Conservation (phyloP, 2,113 vertebrate genomes). For the Brachyhypopomus occidentalis region DNA sequence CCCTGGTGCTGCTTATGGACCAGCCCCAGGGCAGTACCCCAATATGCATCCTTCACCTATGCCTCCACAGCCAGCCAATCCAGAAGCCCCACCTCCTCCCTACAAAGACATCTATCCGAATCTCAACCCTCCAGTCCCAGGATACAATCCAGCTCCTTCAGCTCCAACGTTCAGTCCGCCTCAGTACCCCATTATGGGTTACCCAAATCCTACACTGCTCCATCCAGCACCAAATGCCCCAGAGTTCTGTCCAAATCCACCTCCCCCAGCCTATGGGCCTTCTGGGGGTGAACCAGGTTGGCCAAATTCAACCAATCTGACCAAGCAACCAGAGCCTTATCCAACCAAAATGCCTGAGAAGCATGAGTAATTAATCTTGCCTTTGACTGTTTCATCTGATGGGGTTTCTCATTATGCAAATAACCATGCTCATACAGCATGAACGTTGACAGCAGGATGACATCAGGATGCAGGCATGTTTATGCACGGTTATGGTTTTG, state of each 20-base stretch:
- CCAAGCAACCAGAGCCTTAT: constrained; percentile 25
- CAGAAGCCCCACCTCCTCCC: constrained; percentile 45
- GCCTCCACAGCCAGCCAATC: constrained; percentile 31
- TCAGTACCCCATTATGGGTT: constrained; percentile 3
- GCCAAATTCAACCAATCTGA: constrained; percentile 17
- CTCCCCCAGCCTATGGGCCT: constrained; percentile 29
- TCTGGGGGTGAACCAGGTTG: neutral
- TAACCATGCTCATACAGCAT: too few relatives aligned
- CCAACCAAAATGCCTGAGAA: constrained; percentile 32
- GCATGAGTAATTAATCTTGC: neutral
- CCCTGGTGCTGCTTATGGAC: neutral
- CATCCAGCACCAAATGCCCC: constrained; percentile 47
- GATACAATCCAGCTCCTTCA: constrained; percentile 32
- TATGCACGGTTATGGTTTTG: too few relatives aligned
- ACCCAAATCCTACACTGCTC: constrained; percentile 14
- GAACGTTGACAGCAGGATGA: neutral
- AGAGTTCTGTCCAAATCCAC: constrained; percentile 22
- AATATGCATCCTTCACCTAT: constrained; percentile 35
- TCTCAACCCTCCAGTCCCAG: constrained; percentile 11
- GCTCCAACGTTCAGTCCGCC: constrained; percentile 56
- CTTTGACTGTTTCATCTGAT: neutral
- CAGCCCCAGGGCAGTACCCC: constrained; percentile 29
- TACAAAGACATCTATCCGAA: constrained; percentile 22
- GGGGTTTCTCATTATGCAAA: neutral
- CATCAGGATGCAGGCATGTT: neutral